These are phyloP conservation scores for Alloscopus bannaensis DNA, from an alignment of 2,888 invertebrate genomes.

Conservation along the genomic window DNA sequence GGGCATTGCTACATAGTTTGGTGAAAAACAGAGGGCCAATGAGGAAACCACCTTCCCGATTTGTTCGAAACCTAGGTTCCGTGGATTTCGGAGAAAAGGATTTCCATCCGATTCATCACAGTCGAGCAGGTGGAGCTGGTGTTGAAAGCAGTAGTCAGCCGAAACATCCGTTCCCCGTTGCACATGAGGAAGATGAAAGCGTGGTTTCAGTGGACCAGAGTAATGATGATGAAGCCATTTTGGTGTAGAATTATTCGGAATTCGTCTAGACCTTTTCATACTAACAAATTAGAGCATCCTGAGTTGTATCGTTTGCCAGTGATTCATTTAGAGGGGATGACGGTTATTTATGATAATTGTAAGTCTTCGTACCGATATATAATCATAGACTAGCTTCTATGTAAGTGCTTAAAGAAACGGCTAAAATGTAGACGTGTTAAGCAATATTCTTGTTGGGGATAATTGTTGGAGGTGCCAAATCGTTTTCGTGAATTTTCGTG, in stretches of 20 bases:
- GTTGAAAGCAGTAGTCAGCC: conserved; percentile 11
- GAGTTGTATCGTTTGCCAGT: no score
- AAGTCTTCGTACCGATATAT: no score
- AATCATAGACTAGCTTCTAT: neutral
- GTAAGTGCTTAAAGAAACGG: neutral
- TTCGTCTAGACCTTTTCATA: conserved; percentile 4
- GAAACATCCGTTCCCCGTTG: conserved; percentile 16
- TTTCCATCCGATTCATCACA: conserved; percentile 14
- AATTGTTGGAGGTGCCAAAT: conserved; percentile 65
- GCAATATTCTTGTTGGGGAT: conserved; percentile 26
- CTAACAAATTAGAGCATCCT: no score
- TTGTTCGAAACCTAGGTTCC: conserved; percentile 70
- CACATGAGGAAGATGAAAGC: conserved; percentile 68
- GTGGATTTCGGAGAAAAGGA: conserved; percentile 73
- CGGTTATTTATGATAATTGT: no score
- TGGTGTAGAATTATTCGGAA: conserved; percentile 56
- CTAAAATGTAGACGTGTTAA: conserved; percentile 1
- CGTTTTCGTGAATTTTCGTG: no score
- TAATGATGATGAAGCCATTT: conserved; percentile 70
- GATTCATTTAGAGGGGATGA: no score
- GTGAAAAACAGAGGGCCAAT: conserved; percentile 72
- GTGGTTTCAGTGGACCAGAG: conserved; percentile 69
- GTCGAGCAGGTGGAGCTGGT: neutral
- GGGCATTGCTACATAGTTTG: conserved; percentile 63
- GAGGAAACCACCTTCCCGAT: conserved; percentile 71